Evolutionary conservation across 2,888 invertebrate species (phyloP), one percentile per base, ranked within the genome.

Genomic region (Philereme transversata): DNA sequence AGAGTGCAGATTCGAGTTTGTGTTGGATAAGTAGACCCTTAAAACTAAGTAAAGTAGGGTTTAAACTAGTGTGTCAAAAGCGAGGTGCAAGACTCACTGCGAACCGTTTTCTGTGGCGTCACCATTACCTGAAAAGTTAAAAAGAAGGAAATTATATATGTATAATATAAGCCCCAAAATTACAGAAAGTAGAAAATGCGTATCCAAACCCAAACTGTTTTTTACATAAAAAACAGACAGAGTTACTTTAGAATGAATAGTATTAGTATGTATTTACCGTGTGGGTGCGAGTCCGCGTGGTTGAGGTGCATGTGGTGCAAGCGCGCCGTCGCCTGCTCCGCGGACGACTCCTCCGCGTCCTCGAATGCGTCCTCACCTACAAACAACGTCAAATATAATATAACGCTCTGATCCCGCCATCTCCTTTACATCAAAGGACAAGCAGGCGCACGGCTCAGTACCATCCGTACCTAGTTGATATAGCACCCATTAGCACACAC

Each of bases 241-340:
- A 22, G 22, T 22, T 22, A 22, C 22, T 22, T 22, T 22, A 22
- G 22, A 22, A 22, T 22, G 22, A 22, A 22, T 22, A 22, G 22
- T 22, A 22, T 22, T 22, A 22, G 22, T 22, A 3, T 22, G 22
- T 22, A 22, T 22, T 22, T 22, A 22, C 22, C 22, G 22, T 22
- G 22, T 22, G 22, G 22, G 22, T 22, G 22, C 22, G 22, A 22
- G 57, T 88, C 86, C 58, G 74, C 55, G 59, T 79, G 80, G 22
- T 84, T 82, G 0, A 89, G 73, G 0, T 82, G 74, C 71, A 91
- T 65, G 45, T 79, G 78, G 0, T 86, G 71, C 11, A 90, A 69
- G 0, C 86, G 62, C 5, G 83, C 76, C 0, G 87, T 84, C 0
- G 87, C 84, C 4, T 87, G 88, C 7, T 83, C 87, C 0, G 82